Percentiles rank a stretch among this genome's conserved stretches.
Evolutionary conservation across 2,888 invertebrate genomes (phyloP).

Genomic region (Mayetiola destructor): DNA sequence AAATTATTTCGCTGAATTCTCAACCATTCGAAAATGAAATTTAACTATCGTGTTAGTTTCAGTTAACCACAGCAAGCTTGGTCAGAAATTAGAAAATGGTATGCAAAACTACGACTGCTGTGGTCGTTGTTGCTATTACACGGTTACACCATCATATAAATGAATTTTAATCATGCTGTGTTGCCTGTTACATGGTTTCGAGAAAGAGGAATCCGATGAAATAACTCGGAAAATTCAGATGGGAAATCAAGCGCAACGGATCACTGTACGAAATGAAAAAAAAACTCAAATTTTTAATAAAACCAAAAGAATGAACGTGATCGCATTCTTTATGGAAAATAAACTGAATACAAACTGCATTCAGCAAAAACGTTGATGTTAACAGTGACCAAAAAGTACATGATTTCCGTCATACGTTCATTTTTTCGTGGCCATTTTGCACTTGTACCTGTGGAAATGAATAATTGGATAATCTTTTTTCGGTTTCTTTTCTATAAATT

Average conservation of each 20-base stretch:
- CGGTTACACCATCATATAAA: no score
- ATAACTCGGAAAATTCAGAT: slow-evolving; percentile 11
- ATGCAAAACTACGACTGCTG: no score
- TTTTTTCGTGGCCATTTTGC: no score
- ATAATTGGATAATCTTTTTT: slow-evolving; percentile 5
- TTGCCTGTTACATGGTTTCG: no score
- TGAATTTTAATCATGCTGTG: no score
- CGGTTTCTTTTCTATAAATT: neutral
- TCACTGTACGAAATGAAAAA: neutral
- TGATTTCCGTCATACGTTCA: neutral
- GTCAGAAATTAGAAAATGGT: no score
- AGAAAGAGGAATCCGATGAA: slow-evolving; percentile 10
- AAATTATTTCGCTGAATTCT: no score
- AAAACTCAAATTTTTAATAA: neutral
- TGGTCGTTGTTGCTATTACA: no score
- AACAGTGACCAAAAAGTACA: neutral
- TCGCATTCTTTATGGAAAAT: neutral
- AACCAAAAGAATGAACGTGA: neutral
- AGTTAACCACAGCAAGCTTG: no score
- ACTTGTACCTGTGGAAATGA: neutral
- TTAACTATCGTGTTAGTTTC: no score
- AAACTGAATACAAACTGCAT: neutral
- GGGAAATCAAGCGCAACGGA: slow-evolving; percentile 7
- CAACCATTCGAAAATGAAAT: no score
- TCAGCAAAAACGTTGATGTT: neutral